Conservation (phyloP, 2,888 invertebrate genomes). For the Agrotis exclamationis region DNA sequence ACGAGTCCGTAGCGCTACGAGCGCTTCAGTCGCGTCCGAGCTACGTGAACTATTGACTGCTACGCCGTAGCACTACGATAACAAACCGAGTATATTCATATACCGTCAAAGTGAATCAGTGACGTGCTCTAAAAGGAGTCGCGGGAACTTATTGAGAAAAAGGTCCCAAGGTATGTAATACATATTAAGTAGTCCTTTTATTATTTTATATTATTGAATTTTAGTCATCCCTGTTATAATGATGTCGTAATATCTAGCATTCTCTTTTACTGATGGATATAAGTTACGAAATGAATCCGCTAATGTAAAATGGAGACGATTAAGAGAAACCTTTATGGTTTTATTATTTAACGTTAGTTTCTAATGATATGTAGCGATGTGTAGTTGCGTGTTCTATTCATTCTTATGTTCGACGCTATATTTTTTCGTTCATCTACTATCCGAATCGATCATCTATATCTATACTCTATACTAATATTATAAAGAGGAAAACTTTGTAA, state of each 20-base stretch:
- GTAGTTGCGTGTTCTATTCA: background rate
- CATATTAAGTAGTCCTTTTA: conserved; percentile 17
- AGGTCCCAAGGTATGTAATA: conserved; percentile 67
- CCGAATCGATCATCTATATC: background rate
- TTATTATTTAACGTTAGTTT: background rate
- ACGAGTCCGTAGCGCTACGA: conserved; percentile 81
- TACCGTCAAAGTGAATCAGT: conserved; percentile 77
- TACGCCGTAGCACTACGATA: conserved; percentile 82
- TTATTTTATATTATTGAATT: conserved; percentile 24
- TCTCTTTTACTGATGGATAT: conserved; percentile 43
- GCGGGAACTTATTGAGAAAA: conserved; percentile 59
- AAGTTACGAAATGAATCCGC: conserved; percentile 41
- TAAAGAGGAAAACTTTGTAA: no score
- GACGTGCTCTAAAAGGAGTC: conserved; percentile 72
- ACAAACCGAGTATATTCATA: conserved; percentile 67
- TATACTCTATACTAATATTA: no score
- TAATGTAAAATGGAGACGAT: conserved; percentile 54
- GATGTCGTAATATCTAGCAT: conserved; percentile 63
- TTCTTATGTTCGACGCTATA: background rate
- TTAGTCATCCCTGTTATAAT: conserved; percentile 32
- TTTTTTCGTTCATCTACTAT: background rate
- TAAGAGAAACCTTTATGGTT: conserved; percentile 14
- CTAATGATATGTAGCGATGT: background rate
- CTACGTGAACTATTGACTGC: conserved; percentile 83
- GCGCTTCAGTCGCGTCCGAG: conserved; percentile 84